Evolutionary conservation across 2,113 vertebrate species (phyloP).

Genomic region (Atlantisia rogersi): DNA sequence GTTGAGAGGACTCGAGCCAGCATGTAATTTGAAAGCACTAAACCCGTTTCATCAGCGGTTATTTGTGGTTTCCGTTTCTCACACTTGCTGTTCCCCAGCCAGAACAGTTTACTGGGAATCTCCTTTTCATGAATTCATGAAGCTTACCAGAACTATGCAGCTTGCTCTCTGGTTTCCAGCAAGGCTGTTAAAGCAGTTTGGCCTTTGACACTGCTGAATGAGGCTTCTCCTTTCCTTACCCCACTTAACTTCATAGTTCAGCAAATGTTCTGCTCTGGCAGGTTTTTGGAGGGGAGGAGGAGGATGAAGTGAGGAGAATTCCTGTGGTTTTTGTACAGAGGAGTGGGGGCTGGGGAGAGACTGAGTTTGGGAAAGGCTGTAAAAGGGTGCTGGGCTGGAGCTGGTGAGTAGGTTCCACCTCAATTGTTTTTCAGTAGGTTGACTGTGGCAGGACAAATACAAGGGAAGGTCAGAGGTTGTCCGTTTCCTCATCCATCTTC

Average conservation of each 20-base stretch:
- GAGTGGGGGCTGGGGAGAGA: not conserved
- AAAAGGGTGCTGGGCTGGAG: conserved; percentile 63
- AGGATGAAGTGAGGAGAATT: not conserved
- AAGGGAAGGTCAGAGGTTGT: conserved; percentile 86
- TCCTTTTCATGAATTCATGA: not conserved
- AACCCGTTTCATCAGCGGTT: conserved; percentile 22
- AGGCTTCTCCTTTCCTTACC: conserved; percentile 1
- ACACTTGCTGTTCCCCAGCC: not conserved
- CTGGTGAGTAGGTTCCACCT: conserved; percentile 81
- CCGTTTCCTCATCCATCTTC: conserved; percentile 93
- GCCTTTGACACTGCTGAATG: conserved; percentile 15
- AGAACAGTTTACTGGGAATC: not conserved
- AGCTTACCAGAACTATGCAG: not conserved
- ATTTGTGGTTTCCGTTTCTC: conserved; percentile 46
- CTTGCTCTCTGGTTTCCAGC: not conserved
- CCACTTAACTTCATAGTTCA: conserved; percentile 16
- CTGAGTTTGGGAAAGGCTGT: conserved; percentile 26
- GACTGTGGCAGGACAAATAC: conserved; percentile 79
- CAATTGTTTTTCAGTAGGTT: conserved; percentile 80
- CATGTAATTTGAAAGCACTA: not conserved
- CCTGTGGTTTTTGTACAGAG: not conserved
- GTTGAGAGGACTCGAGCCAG: not conserved
- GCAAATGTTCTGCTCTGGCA: not conserved
- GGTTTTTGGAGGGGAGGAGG: conserved; percentile 21
- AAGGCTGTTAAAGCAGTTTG: not conserved